These are phyloP conservation scores for Irena cyanogastra DNA, from an alignment of 2,113 vertebrate genomes.

Conservation along the genomic window DNA sequence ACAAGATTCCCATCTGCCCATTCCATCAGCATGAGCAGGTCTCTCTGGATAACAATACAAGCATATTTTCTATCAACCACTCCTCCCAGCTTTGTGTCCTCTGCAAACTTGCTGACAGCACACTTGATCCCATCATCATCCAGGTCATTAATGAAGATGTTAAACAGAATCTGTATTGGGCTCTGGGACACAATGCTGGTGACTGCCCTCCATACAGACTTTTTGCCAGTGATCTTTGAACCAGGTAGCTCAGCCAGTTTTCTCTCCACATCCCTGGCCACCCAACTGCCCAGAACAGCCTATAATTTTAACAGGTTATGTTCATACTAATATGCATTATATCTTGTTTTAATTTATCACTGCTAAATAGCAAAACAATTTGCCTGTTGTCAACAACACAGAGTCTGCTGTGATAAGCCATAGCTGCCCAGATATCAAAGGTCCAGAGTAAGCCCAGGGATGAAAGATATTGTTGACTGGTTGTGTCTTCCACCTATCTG, in stretches of 20 bases:
- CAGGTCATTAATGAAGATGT: not conserved
- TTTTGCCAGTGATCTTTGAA: not conserved
- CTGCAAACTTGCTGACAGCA: not conserved
- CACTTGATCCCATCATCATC: no score
- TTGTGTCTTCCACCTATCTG: not conserved
- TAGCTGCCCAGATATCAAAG: not conserved
- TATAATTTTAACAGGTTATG: not conserved
- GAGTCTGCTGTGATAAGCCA: not conserved
- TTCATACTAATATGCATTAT: not conserved
- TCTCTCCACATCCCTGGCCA: not conserved
- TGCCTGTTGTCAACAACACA: not conserved
- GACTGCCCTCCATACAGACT: not conserved
- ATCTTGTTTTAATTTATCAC: not conserved
- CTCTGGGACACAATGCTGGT: not conserved
- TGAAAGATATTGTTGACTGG: not conserved
- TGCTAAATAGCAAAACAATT: not conserved
- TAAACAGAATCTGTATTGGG: not conserved
- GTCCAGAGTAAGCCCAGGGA: not conserved
- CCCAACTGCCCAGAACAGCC: not conserved
- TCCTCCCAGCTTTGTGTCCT: not conserved
- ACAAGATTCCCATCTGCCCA: not conserved
- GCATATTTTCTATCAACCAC: not conserved
- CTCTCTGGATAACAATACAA: not conserved
- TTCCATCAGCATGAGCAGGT: not conserved
- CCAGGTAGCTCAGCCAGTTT: not conserved